Conservation (phyloP, 2,888 invertebrate genomes). For the Lochmaea capreae region DNA sequence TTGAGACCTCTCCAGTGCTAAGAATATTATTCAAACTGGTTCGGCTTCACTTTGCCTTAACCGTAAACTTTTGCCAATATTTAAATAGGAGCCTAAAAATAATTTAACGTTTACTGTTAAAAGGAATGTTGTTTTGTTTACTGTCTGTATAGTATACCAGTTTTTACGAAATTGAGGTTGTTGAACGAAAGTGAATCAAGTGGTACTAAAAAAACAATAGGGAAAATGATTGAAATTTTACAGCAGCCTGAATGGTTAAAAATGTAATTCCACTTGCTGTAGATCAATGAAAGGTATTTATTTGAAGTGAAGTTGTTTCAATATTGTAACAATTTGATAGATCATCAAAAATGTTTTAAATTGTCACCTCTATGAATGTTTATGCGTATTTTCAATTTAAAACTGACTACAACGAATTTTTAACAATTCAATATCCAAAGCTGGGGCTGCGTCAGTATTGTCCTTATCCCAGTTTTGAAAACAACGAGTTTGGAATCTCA, state of each 20-base stretch:
- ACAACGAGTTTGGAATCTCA: neutral
- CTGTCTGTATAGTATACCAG: slow-evolving; percentile 16
- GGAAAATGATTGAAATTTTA: neutral
- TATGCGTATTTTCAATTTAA: no score
- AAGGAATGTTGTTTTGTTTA: slow-evolving; percentile 11
- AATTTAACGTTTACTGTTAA: slow-evolving; percentile 8
- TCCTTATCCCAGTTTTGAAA: no score
- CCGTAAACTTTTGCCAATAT: slow-evolving; percentile 6
- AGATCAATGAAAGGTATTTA: no score
- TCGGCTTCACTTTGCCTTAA: slow-evolving; percentile 5
- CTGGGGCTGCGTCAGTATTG: no score
- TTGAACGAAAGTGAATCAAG: slow-evolving; percentile 12
- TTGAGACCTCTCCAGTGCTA: slow-evolving; percentile 4
- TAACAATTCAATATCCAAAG: no score
- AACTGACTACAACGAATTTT: no score
- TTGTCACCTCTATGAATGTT: no score
- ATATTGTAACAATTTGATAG: no score
- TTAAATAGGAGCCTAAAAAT: slow-evolving; percentile 17
- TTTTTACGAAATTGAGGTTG: slow-evolving; percentile 10
- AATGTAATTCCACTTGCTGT: no score
- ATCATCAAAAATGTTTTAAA: no score
- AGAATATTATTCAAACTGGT: slow-evolving; percentile 7
- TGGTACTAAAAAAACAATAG: neutral
- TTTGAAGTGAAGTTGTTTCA: no score
- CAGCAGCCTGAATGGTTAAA: neutral